Percentiles rank a stretch among this genome's conserved stretches.
Conservation (phyloP, 2,888 invertebrate species). For the Teleiodes luculella region DNA sequence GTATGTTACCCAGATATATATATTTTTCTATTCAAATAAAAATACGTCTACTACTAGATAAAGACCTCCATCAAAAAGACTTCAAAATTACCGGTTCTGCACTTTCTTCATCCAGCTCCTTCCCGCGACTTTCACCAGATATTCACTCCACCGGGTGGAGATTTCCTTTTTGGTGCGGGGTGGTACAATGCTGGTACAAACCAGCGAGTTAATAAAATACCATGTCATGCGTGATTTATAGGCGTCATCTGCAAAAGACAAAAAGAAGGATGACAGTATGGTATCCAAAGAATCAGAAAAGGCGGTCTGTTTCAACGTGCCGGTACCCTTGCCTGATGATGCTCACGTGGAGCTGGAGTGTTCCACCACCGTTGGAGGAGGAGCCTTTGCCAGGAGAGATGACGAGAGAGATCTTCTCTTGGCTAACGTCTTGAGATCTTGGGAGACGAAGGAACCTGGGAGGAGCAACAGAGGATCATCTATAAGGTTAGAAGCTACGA, state of each 20-base stretch:
- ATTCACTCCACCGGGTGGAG: too few relatives aligned
- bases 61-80: too few relatives aligned
- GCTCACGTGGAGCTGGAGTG: constrained; percentile 60
- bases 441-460: constrained; percentile 50
- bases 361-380: constrained; percentile 42
- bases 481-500: constrained; percentile 55
- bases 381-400: constrained; percentile 43
- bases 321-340: constrained; percentile 47
- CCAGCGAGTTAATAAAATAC: too few relatives aligned
- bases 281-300: neutral
- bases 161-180: too few relatives aligned
- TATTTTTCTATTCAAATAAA: too few relatives aligned
- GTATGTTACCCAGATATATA: too few relatives aligned
- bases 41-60: too few relatives aligned
- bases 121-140: too few relatives aligned
- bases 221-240: too few relatives aligned
- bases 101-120: too few relatives aligned
- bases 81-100: too few relatives aligned
- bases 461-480: constrained; percentile 52
- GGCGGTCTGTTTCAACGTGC: neutral
- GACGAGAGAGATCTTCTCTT: constrained; percentile 52
- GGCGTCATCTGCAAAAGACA: constrained; percentile 39
- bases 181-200: too few relatives aligned
- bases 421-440: constrained; percentile 37
- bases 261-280: constrained; percentile 28